phyloP scores from a whole-genome alignment of 2,113 vertebrate genomes.

The Pelmatolapia mariae region DNA sequence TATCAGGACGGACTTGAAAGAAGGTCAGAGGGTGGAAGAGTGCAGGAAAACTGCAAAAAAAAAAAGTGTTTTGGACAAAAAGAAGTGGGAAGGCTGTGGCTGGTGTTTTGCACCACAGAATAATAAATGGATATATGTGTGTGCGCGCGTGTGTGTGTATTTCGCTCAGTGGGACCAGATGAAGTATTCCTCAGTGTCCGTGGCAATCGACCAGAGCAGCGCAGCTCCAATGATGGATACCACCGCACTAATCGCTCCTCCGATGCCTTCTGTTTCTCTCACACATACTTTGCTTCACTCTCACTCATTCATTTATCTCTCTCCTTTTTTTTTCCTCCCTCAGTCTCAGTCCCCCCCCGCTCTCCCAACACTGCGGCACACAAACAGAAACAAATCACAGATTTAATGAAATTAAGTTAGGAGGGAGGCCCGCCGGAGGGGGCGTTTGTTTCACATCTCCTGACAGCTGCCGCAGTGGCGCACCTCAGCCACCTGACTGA shows the following conservation, averaged over 20 bases:
- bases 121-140: conserved; percentile 18
- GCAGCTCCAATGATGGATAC: conserved; percentile 61
- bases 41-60: neutral
- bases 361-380: conserved; percentile 31
- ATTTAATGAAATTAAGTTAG: conserved; percentile 57
- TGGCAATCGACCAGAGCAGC: conserved; percentile 58
- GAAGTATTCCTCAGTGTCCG: conserved; percentile 58
- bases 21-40: neutral
- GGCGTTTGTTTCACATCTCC: conserved; percentile 10
- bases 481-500: conserved; percentile 23
- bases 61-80: neutral
- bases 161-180: conserved; percentile 31
- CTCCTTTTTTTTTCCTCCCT: neutral
- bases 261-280: conserved; percentile 62
- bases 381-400: conserved; percentile 69
- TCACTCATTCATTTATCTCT: conserved; percentile 57
- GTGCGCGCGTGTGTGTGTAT: neutral
- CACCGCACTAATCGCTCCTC: conserved; percentile 65
- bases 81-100: neutral
- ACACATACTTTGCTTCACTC: conserved; percentile 50
- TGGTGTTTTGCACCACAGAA: neutral
- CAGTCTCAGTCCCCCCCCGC: neutral
- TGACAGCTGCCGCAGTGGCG: conserved; percentile 51
- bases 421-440: neutral
- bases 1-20: neutral